Percentiles rank a stretch among this genome's conserved stretches.
Conservation (phyloP, 2,888 invertebrate species). For the Scaptomyza polygonia region DNA sequence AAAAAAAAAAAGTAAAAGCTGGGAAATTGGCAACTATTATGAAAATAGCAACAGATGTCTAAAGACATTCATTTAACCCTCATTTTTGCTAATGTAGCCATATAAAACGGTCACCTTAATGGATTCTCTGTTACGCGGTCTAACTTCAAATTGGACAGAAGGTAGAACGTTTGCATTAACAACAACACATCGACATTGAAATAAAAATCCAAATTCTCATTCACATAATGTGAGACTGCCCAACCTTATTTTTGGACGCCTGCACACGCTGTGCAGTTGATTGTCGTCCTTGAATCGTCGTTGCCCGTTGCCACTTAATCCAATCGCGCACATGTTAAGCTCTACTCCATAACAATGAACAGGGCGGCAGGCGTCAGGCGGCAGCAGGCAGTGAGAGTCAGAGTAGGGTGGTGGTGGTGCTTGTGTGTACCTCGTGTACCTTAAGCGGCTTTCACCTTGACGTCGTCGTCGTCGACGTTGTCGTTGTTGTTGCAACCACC, state of each 20-base stretch:
- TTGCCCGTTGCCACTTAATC: conserved; percentile 72
- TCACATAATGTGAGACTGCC: conserved; percentile 6
- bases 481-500: conserved; percentile 44
- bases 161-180: conserved; percentile 50
- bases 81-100: conserved; percentile 77
- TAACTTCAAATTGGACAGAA: conserved; percentile 78
- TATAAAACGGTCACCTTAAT: conserved; percentile 79
- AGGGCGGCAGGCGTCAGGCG: too few species aligned
- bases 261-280: conserved; percentile 79
- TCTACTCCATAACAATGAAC: conserved; percentile 59
- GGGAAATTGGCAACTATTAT: conserved; percentile 25
- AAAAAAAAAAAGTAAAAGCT: conserved; percentile 14
- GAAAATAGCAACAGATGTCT: conserved; percentile 80
- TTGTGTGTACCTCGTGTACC: conserved; percentile 39
- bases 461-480: too few species aligned
- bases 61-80: conserved; percentile 81
- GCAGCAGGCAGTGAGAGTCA: conserved; percentile 6
- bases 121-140: conserved; percentile 78
- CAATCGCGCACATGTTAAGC: conserved; percentile 73
- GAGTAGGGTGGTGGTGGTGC: conserved; percentile 23
- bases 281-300: conserved; percentile 78
- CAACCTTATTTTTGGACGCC: conserved; percentile 38
- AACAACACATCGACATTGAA: not conserved
- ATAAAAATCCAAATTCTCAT: conserved; percentile 16
- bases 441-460: conserved; percentile 81